These are phyloP conservation scores for Phalacrocorax pelagicus DNA, from an alignment of 2,113 vertebrate genomes.

Conservation along the genomic window DNA sequence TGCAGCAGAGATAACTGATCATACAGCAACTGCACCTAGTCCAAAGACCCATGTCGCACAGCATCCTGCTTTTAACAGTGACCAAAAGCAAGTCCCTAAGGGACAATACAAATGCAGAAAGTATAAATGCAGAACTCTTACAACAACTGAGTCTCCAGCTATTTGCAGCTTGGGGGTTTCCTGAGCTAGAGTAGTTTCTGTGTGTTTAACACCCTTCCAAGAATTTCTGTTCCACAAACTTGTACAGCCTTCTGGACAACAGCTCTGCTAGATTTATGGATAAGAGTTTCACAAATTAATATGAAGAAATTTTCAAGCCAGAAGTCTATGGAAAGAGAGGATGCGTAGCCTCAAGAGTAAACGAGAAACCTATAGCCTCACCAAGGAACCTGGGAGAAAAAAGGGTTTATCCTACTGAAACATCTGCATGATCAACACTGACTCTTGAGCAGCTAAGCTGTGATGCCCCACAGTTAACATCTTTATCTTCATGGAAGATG, in stretches of 20 bases:
- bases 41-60: neutral
- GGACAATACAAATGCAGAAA: neutral
- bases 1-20: neutral
- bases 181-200: neutral
- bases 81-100: neutral
- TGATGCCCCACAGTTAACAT: neutral
- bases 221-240: neutral
- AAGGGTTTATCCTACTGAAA: neutral
- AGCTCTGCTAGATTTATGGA: neutral
- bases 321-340: neutral
- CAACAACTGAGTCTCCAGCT: neutral
- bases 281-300: neutral
- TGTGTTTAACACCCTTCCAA: neutral
- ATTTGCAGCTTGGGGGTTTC: neutral
- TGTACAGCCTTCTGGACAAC: neutral
- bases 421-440: neutral
- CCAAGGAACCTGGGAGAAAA: neutral
- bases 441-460: neutral
- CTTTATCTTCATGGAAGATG: neutral
- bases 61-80: neutral
- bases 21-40: neutral
- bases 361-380: neutral
- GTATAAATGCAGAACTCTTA: neutral
- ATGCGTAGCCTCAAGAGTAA: neutral
- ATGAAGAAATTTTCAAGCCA: neutral